These are phyloP conservation scores for Sternarchorhynchus goeldii DNA, from an alignment of 2,797 vertebrate species.

Conservation along the genomic window DNA sequence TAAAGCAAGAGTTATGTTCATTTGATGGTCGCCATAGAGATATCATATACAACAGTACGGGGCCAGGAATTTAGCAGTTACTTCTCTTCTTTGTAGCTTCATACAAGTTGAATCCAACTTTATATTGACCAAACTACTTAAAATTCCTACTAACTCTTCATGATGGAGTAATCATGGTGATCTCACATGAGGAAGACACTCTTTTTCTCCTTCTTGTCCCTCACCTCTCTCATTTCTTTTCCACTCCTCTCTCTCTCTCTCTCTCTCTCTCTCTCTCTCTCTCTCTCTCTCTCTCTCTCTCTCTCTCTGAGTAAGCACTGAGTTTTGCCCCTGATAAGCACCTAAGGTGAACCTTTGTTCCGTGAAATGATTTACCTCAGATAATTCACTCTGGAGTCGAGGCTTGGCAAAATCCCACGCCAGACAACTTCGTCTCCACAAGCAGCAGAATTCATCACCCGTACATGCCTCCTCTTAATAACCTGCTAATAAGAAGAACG, in stretches of 20 bases:
- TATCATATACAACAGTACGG: too few relatives aligned
- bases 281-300: background rate
- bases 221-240: background rate
- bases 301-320: background rate
- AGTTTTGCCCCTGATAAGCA: constrained; percentile 34
- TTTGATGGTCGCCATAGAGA: too few relatives aligned
- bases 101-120: too few relatives aligned
- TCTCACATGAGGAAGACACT: constrained; percentile 12
- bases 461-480: constrained; percentile 39
- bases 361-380: constrained; percentile 34
- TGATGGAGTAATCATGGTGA: constrained; percentile 19
- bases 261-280: background rate
- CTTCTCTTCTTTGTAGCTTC: too few relatives aligned
- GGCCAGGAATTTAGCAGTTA: constrained; percentile 14
- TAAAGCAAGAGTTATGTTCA: too few relatives aligned
- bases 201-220: background rate
- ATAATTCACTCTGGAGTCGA: constrained; percentile 8
- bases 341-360: constrained; percentile 43
- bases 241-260: background rate
- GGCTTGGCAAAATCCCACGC: constrained; percentile 12
- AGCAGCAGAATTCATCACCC: constrained; percentile 41
- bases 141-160: constrained; percentile 2
- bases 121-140: too few relatives aligned
- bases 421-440: background rate
- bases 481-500: constrained; percentile 43